These are phyloP conservation scores for Eilema sororculum DNA, from an alignment of 2,888 invertebrate species.

Conservation along the genomic window DNA sequence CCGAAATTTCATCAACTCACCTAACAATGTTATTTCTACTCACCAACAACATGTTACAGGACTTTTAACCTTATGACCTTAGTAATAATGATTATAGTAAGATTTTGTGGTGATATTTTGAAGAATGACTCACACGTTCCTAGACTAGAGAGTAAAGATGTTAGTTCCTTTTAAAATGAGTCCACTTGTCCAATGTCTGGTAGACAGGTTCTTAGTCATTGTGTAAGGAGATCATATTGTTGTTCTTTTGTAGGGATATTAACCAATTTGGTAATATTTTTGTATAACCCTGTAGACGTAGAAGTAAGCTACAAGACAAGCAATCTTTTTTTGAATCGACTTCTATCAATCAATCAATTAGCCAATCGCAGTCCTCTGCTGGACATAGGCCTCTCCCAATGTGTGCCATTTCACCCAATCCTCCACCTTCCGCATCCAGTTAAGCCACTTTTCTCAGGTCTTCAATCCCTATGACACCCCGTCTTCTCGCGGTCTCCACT, in stretches of 20 bases:
- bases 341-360: too few species aligned
- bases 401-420: too few species aligned
- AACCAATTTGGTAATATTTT: not conserved
- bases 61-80: constrained; percentile 26
- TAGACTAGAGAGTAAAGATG: constrained; percentile 61
- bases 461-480: too few species aligned
- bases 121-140: constrained; percentile 39
- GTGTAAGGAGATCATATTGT: constrained; percentile 22
- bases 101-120: constrained; percentile 5
- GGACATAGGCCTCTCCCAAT: too few species aligned
- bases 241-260: not conserved
- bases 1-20: constrained; percentile 32
- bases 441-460: too few species aligned
- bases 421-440: too few species aligned
- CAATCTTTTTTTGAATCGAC: too few species aligned
- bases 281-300: too few species aligned
- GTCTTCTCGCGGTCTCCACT: too few species aligned
- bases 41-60: not conserved
- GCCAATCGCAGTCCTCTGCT: too few species aligned
- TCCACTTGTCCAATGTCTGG: constrained; percentile 47
- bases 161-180: constrained; percentile 70
- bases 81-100: constrained; percentile 2
- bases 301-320: too few species aligned
- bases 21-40: constrained; percentile 7
- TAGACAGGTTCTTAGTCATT: constrained; percentile 42